Evolutionary conservation across 2,113 vertebrate species (phyloP).

Genomic region (Setophaga coronata): DNA sequence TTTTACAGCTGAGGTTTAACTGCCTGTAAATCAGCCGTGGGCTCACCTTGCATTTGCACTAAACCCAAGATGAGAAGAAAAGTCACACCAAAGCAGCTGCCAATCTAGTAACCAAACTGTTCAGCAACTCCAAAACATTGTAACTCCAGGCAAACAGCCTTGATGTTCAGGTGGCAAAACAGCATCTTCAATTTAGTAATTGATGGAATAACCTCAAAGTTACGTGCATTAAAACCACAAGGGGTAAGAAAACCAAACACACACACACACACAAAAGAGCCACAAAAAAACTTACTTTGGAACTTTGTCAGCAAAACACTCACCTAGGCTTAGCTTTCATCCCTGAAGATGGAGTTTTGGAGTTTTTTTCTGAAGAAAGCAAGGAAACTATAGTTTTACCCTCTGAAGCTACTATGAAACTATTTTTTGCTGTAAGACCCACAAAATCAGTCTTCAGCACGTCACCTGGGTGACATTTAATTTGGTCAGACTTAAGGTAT

Average conservation of each 20-base stretch:
- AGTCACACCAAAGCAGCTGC: neutral
- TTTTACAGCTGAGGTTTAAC: neutral
- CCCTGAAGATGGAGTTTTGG: neutral
- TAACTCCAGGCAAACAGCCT: neutral
- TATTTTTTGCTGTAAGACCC: neutral
- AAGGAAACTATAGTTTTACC: neutral
- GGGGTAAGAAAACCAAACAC: neutral
- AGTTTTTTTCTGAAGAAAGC: neutral
- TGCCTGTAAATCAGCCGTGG: neutral
- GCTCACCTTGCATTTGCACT: neutral
- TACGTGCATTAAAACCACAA: neutral
- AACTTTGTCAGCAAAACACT: neutral
- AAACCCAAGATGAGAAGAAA: neutral
- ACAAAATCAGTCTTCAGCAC: neutral
- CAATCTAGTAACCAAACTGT: neutral
- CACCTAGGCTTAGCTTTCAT: slow-evolving; percentile 33
- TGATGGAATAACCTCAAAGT: neutral
- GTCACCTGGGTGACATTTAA: neutral
- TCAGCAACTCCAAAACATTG: neutral
- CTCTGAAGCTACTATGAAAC: neutral
- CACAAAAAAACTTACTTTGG: rapidly evolving
- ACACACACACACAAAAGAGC: rapidly evolving
- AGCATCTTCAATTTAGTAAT: neutral
- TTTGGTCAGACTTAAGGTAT: neutral
- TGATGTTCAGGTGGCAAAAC: neutral